Evolutionary conservation across 2,888 invertebrate species (phyloP), one percentile per base, ranked within the genome.

Genomic region (Caenorhabditis sp.): DNA sequence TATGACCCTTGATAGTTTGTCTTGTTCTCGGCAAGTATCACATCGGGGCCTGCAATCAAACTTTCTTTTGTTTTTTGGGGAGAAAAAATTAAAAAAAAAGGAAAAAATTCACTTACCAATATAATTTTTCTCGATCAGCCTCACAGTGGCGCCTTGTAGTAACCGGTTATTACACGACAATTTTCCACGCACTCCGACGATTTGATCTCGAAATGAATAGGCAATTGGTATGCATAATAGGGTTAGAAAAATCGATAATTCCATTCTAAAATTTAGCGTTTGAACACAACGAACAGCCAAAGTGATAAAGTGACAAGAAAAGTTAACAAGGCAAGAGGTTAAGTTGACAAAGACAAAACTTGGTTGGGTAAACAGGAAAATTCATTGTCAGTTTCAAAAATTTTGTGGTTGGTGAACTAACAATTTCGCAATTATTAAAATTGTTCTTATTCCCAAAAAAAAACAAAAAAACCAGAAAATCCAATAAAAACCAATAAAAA

Each of bases 1-100:
- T 84, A 88, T 32, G 83, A 78, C 9, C 89, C 89, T 20, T 83
- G 80, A 47, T 69, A 77, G 76, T 88, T 84, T 8, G 89, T 89
- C 47, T 84, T 85, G 44, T 67, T 70, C 9, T 81, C 80, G 0
- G 83, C 87, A 44, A 88, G 53, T 20, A 89, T 85, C 26, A 86
- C 84, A 61, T 88, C 89, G 8, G 83, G 80, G 11, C 89, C 89
- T 89, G 47, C 26, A 84, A 32, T n/a, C n/a, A n/a, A n/a, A n/a
- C n/a, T n/a, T n/a, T n/a, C n/a, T n/a, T n/a, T n/a, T n/a, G n/a
- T n/a, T n/a, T n/a, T n/a, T n/a, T n/a, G n/a, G n/a, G n/a, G n/a
- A n/a, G n/a, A 58, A 62, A 44, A 53, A 2, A 50, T 6, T 18
- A 64, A 65, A 28, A 44, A 26, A 2, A n/a, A n/a, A n/a, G n/a